A percentile compares a stretch with the other conserved stretches of the same genome.
phyloP scores from a whole-genome alignment of 2,888 invertebrate species.

The Cynaeus angustus region DNA sequence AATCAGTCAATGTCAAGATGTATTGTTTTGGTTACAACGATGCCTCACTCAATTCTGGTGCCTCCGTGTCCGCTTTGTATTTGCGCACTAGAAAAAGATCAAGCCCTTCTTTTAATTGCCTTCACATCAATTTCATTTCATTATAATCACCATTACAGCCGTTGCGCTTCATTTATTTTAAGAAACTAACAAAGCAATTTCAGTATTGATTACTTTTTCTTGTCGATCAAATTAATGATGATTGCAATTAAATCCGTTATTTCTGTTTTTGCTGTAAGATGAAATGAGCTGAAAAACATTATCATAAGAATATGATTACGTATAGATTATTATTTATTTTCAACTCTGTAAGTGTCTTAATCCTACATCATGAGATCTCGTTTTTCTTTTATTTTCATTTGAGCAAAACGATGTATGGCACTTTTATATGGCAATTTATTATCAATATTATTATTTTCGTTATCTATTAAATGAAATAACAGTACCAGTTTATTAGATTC shows the following conservation, averaged over 20 bases:
- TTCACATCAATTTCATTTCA: slow-evolving; percentile 14
- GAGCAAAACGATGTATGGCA: too few relatives aligned
- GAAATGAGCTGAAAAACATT: too few relatives aligned
- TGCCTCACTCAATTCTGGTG: slow-evolving; percentile 58
- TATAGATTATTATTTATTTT: too few relatives aligned
- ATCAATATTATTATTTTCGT: too few relatives aligned
- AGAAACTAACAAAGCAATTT: slow-evolving; percentile 16
- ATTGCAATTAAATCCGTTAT: background rate
- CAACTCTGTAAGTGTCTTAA: too few relatives aligned
- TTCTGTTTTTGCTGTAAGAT: too few relatives aligned
- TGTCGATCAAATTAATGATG: background rate
- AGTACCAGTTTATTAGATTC: too few relatives aligned
- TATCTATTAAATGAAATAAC: too few relatives aligned
- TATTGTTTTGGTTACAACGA: slow-evolving; percentile 61
- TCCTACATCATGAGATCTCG: too few relatives aligned
- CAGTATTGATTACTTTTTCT: background rate
- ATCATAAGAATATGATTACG: too few relatives aligned
- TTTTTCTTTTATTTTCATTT: too few relatives aligned
- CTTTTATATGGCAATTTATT: too few relatives aligned
- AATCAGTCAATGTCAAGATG: slow-evolving; percentile 63
- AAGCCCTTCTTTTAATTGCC: slow-evolving; percentile 28
- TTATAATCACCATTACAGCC: slow-evolving; percentile 10
- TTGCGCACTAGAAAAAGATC: slow-evolving; percentile 47
- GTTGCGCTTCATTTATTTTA: slow-evolving; percentile 10
- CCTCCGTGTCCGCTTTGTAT: slow-evolving; percentile 55